A percentile compares a stretch with the other conserved stretches of the same genome.
Evolutionary conservation across 2,888 invertebrate genomes (phyloP).

Genomic region (Nysson spinosus): DNA sequence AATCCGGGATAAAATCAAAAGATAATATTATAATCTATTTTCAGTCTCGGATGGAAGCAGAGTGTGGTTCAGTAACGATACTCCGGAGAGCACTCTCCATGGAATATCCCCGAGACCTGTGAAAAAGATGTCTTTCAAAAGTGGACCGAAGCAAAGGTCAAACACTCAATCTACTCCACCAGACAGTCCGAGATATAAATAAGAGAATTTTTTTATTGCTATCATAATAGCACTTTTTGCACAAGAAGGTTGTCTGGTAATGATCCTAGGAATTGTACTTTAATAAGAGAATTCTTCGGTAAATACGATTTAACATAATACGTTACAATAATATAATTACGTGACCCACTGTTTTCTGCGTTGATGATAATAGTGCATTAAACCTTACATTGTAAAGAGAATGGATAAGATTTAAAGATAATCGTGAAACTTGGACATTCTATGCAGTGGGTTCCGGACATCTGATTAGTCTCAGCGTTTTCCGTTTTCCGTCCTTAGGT

Average conservation of each 20-base stretch:
- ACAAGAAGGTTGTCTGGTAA: conserved; percentile 37
- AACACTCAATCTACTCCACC: conserved; percentile 74
- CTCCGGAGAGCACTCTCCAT: conserved; percentile 73
- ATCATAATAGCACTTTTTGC: conserved; percentile 40
- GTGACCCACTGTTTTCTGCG: conserved; percentile 15
- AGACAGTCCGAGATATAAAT: conserved; percentile 76
- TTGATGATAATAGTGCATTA: background rate
- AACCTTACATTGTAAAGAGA: background rate
- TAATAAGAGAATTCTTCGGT: conserved; percentile 43
- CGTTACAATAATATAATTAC: conserved; percentile 20
- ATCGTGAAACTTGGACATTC: conserved; percentile 20
- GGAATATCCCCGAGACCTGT: conserved; percentile 84
- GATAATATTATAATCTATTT: conserved; percentile 29
- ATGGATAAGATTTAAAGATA: background rate
- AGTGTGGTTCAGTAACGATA: conserved; percentile 79
- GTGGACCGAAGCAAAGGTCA: conserved; percentile 77
- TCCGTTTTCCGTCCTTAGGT: conserved; percentile 76
- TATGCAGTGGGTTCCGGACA: conserved; percentile 45
- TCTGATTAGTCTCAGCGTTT: conserved; percentile 66
- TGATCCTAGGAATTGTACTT: conserved; percentile 39
- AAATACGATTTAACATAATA: conserved; percentile 24
- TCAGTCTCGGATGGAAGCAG: conserved; percentile 76
- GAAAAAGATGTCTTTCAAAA: conserved; percentile 84
- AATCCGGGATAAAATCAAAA: background rate
- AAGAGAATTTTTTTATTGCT: conserved; percentile 48